These are phyloP conservation scores for Lagodon rhomboides DNA, from an alignment of 2,797 vertebrate genomes.

Conservation along the genomic window DNA sequence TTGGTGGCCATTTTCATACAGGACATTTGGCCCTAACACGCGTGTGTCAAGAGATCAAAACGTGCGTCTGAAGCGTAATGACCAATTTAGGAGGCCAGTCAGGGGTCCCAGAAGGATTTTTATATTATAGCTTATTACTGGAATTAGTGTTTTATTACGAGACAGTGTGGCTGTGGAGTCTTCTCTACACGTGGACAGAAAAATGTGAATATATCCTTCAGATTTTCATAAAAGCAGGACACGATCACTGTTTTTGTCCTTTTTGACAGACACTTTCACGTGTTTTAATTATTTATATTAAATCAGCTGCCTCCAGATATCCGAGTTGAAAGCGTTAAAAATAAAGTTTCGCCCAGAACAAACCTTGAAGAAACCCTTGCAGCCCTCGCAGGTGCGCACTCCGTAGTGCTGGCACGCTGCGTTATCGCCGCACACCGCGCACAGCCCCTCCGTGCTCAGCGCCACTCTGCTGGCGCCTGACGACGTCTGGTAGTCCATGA, in stretches of 20 bases:
- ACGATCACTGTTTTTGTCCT: background rate
- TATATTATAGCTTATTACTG: slow-evolving; percentile 57
- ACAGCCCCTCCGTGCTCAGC: slow-evolving; percentile 92
- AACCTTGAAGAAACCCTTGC: slow-evolving; percentile 98
- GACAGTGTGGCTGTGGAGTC: background rate
- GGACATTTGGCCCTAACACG: slow-evolving; percentile 59
- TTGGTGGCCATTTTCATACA: slow-evolving; percentile 57
- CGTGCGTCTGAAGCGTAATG: slow-evolving; percentile 56
- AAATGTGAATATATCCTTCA: background rate
- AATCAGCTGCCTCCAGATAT: background rate
- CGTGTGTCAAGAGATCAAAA: slow-evolving; percentile 61
- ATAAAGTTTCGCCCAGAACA: background rate
- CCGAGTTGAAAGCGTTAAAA: background rate
- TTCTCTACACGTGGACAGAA: background rate
- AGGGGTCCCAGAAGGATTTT: slow-evolving; percentile 22
- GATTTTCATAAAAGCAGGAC: background rate
- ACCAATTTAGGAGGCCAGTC: slow-evolving; percentile 41
- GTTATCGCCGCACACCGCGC: slow-evolving; percentile 97
- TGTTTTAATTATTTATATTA: no score
- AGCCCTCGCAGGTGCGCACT: slow-evolving; percentile 96
- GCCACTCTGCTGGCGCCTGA: slow-evolving; percentile 87
- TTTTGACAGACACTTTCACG: background rate
- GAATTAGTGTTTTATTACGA: slow-evolving; percentile 4
- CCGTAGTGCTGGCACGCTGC: slow-evolving; percentile 98
- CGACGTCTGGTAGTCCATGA: slow-evolving; percentile 90